Conservation (phyloP, 2,888 invertebrate species). For the Eupithecia pulchellata region DNA sequence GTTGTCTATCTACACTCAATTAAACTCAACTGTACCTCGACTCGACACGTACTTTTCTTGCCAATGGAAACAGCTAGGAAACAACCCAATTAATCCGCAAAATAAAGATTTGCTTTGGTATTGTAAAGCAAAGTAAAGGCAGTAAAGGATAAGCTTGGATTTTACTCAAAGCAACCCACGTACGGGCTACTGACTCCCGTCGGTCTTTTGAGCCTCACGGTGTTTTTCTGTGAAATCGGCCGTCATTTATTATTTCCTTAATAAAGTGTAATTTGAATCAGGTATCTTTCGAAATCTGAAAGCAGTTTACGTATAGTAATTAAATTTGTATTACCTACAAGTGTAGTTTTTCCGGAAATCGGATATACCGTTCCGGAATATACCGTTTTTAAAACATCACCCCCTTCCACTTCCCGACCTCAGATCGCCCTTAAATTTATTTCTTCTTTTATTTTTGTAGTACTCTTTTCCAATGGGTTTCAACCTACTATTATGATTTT, state of each 20-base stretch:
- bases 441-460: no score
- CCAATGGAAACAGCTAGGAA: background rate
- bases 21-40: slow-evolving; percentile 41
- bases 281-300: background rate
- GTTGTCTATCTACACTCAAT: slow-evolving; percentile 36
- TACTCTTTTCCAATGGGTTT: no score
- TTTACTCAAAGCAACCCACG: background rate
- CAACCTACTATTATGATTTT: no score
- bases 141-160: background rate
- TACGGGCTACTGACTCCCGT: background rate
- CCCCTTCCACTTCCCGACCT: no score
- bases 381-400: no score
- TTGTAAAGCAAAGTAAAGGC: background rate
- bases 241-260: no score
- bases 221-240: no score
- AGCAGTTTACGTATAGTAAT: background rate
- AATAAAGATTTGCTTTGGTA: background rate
- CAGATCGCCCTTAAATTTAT: no score
- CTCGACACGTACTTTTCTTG: slow-evolving; percentile 18
- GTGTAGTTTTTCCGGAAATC: background rate
- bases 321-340: background rate
- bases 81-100: background rate
- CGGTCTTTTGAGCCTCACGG: no score
- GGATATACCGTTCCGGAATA: no score
- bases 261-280: no score